Percentiles rank a stretch among this genome's conserved stretches.
These are phyloP conservation scores for Oncorhynchus gorbuscha DNA, from an alignment of 2,113 vertebrate genomes.

Conservation along the genomic window DNA sequence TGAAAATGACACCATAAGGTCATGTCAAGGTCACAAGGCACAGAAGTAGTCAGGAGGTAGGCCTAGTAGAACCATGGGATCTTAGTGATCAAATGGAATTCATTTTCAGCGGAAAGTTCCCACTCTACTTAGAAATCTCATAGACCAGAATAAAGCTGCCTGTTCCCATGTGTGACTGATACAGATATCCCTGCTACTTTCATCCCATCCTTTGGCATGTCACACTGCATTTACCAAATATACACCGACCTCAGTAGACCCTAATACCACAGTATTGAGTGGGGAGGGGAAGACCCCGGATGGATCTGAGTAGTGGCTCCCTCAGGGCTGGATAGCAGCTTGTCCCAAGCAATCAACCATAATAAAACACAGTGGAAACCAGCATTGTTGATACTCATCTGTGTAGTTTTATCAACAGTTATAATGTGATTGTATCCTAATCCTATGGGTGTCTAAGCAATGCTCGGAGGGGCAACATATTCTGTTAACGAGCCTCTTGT, in stretches of 20 bases:
- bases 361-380: not conserved
- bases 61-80: not conserved
- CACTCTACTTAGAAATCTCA: constrained; percentile 29
- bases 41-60: too few relatives aligned
- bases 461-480: not conserved
- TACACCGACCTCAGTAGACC: constrained; percentile 27
- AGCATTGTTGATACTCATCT: not conserved
- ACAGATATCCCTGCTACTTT: constrained; percentile 37
- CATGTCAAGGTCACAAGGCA: not conserved
- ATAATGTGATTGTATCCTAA: not conserved
- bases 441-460: constrained; percentile 15
- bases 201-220: constrained; percentile 28
- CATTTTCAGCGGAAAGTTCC: constrained; percentile 28
- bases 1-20: not conserved
- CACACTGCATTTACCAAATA: constrained; percentile 37
- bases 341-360: constrained; percentile 9
- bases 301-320: constrained; percentile 24
- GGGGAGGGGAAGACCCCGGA: constrained; percentile 24
- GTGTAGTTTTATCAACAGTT: not conserved
- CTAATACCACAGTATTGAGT: constrained; percentile 40
- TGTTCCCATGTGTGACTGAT: constrained; percentile 28
- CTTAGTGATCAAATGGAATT: constrained; percentile 21
- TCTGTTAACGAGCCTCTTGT: not conserved
- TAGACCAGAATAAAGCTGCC: constrained; percentile 45
- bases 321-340: constrained; percentile 12